These are phyloP conservation scores for Phortica variegata DNA, from an alignment of 1,140 invertebrate genomes.

Conservation along the genomic window DNA sequence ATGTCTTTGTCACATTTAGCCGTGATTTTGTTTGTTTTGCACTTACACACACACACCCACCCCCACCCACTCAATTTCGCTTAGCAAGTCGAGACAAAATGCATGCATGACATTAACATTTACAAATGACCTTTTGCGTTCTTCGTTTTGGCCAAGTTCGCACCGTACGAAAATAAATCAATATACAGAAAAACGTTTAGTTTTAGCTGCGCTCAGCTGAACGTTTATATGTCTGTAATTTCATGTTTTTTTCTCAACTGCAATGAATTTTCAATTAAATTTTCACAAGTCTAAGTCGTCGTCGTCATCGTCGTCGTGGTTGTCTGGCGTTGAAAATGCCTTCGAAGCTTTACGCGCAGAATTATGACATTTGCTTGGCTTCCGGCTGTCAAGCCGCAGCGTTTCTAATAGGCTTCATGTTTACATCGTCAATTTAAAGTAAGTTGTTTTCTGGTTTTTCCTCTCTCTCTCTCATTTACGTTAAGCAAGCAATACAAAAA, in stretches of 20 bases:
- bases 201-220: too few species aligned
- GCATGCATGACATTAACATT: conserved; percentile 49
- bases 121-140: conserved; percentile 44
- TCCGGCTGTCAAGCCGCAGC: conserved; percentile 47
- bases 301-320: too few species aligned
- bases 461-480: conserved; percentile 17
- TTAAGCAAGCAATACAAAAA: conserved; percentile 14
- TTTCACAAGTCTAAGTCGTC: conserved; percentile 7
- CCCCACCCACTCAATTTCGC: background rate
- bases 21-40: conserved; percentile 40
- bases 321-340: too few species aligned
- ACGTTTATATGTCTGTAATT: too few species aligned
- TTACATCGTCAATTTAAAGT: conserved; percentile 55
- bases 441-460: conserved; percentile 43
- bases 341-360: conserved; percentile 15
- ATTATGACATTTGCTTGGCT: conserved; percentile 44
- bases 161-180: conserved; percentile 5
- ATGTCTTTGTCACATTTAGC: conserved; percentile 2
- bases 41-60: too few species aligned
- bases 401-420: conserved; percentile 55
- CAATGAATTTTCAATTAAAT: conserved; percentile 50
- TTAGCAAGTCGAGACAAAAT: background rate
- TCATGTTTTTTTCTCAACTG: too few species aligned
- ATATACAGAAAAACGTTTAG: too few species aligned
- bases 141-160: conserved; percentile 34